Evolutionary conservation across 2,797 vertebrate genomes (phyloP).

Genomic region (Thalassophryne amazonica): DNA sequence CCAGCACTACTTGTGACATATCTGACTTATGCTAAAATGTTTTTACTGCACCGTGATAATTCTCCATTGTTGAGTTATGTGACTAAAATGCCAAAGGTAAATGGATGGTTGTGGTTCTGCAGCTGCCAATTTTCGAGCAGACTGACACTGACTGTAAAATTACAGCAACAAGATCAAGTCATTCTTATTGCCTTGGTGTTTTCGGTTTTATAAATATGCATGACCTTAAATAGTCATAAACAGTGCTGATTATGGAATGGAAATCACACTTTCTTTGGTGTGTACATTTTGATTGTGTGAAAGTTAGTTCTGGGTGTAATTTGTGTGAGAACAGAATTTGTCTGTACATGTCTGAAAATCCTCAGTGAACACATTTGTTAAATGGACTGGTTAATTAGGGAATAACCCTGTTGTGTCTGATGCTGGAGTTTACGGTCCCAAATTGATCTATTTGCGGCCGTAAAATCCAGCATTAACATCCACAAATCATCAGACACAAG

Average conservation of each 20-base stretch:
- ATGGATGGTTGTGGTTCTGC: slow-evolving; percentile 8
- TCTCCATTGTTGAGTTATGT: slow-evolving; percentile 24
- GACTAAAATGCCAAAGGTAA: slow-evolving; percentile 32
- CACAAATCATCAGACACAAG: too few relatives aligned
- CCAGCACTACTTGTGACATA: too few relatives aligned
- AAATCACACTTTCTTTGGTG: slow-evolving; percentile 37
- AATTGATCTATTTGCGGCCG: too few relatives aligned
- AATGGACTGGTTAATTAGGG: slow-evolving; percentile 12
- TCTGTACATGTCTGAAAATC: background rate
- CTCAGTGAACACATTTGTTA: background rate
- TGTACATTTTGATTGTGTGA: slow-evolving; percentile 37
- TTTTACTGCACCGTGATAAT: slow-evolving; percentile 3
- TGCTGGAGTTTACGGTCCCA: too few relatives aligned
- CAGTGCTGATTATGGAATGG: slow-evolving; percentile 38
- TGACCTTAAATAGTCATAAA: slow-evolving; percentile 48
- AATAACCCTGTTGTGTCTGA: too few relatives aligned
- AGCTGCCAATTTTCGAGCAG: slow-evolving; percentile 40
- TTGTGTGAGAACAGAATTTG: background rate
- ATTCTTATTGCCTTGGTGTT: slow-evolving; percentile 52
- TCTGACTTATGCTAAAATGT: too few relatives aligned
- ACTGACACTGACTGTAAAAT: slow-evolving; percentile 52
- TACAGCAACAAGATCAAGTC: slow-evolving; percentile 47
- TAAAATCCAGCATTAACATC: too few relatives aligned
- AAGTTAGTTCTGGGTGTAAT: slow-evolving; percentile 25
- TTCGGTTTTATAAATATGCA: slow-evolving; percentile 68